Base-by-base conservation (phyloP, 2,113 vertebrate genomes). In the Todiramphus chloris region DNA sequence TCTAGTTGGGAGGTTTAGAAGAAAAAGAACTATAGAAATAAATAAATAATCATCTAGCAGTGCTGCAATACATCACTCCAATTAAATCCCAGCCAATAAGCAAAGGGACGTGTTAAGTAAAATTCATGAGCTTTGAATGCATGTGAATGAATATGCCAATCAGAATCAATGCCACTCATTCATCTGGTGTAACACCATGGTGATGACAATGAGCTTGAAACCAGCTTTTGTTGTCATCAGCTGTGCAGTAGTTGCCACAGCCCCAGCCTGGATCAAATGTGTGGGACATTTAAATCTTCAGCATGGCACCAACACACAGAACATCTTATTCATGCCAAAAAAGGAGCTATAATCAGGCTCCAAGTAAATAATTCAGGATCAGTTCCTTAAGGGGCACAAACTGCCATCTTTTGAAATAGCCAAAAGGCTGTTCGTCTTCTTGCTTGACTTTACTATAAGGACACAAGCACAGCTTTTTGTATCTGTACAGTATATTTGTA, bases 121-220 rank as follows among this genome's bases (percentile, higher is more conserved):
- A 97, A 98, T 97, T 97, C 97, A 97, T 98, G 97, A 97, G 97
- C 93, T 97, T 97, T 97, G 97, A 97, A 97, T 97, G 94, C 96
- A 91, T 96, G 97, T 98, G 98, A 98, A 98, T 97, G 97, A 97
- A 97, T 97, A 97, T 98, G 97, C 98, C 98, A 98, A 97, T 98
- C 98, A 98, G 96, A 97, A 97, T 97, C 95, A 97, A 97, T 97
- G 96, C 97, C 97, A 96, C 94, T 89, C 94, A 97, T 98, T 98
- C 98, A 97, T 96, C 86, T 95, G 94, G 90, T 96, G 86, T 95
- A 97, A 97, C 97, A 96, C 98, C 97, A 98, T 98, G 97, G 97
- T 97, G 97, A 97, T 98, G 97, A 98, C 97, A 97, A 97, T 96
- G 97, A 97, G 97, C 97, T 97, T 98, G 97, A 97, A 98, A 97